Base-by-base conservation (phyloP, 1,140 invertebrate species). In the Dreissena polymorpha region DNA sequence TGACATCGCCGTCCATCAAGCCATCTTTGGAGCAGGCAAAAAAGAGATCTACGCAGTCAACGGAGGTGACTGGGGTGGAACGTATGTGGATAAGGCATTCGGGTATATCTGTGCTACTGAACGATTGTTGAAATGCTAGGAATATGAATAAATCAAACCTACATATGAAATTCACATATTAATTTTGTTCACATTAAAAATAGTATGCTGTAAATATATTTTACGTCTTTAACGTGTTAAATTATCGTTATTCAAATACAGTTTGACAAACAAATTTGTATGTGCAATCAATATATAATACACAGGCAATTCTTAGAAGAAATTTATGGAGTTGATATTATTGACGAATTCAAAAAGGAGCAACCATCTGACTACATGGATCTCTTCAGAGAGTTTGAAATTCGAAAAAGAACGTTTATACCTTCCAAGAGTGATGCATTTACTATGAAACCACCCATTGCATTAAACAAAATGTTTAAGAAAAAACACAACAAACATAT, bases 311-410 rank as follows among this genome's bases (percentile, higher is more conserved):
- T n/a, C n/a, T n/a, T 86, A 18, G 49, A 21, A 3, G 29, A 75
- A 18, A 77, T 84, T 3, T 63, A 78, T 3, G 83, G 85, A 5
- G 73, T 78, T 13, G 51, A 84, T 10, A 67, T 85, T 0, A 78
- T 82, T 73, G 79, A 82, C 12, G n/a, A 78, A n/a, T 68, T 86
- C 3, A 21, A 27, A 25, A 21, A 25, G 16, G 63, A 13, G 0
- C 27, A 79, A 18, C 80, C 50, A 27, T 13, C 13, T 0, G 82
- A 76, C 55, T 65, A 73, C n/a, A 64, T 86, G 12, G 78, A 82
- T n/a, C 55, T 86, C 7, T 69, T 78, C 27, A 49, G 78, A 51
- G 78, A 71, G 53, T 84, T 84, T 70, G 85, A 86, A 21, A 63
- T 77, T 18, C 70, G 78, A 18, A 86, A 86, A 53, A 60, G 78